Base-by-base conservation (phyloP, 2,797 vertebrate genomes). In the Malacoctenus gilli region DNA sequence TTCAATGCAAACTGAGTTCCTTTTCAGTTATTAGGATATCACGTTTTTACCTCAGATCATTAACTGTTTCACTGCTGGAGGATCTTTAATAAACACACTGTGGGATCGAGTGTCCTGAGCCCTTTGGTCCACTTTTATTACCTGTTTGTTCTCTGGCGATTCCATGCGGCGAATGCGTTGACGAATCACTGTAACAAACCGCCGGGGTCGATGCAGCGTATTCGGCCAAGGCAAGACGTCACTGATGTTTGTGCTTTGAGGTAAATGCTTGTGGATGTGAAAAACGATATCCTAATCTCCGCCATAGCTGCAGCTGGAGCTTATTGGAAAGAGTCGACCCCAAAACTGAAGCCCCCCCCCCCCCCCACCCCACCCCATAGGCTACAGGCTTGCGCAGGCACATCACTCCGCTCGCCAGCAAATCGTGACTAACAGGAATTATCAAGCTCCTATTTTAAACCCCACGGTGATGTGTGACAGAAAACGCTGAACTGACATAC, bases 401-500 rank as follows among this genome's bases (percentile, higher is more conserved):
- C 31, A 50, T 49, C 65, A 19, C 20, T 65, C 41, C 9, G 12
- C 46, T 67, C 68, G 51, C 52, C 43, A 61, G 50, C 40, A 43
- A 61, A 59, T 37, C 37, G 47, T 48, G 40, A 14, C 39, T 30
- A 47, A 50, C 51, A 62, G 42, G 50, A 72, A 69, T 53, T 14
- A 75, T 70, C 4, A 32, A 37, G 52, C 46, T 19, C n/a, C 25
- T 37, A 34, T 75, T 71, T 70, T 58, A 68, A 51, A 61, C 41
- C 32, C 47, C 25, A 44, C 59, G 52, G 47, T 31, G 2, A 38
- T 14, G 12, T 64, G 47, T 66, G 57, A 68, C 36, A 44, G 56
- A 48, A 77, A 70, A 59, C 8, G 37, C 16, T 47, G 34, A 79
- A 66, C 59, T 52, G 68, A 69, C 67, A 62, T 60, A 55, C 70